Conservation (phyloP, 2,888 invertebrate genomes). For the Ernsta delagoae region DNA sequence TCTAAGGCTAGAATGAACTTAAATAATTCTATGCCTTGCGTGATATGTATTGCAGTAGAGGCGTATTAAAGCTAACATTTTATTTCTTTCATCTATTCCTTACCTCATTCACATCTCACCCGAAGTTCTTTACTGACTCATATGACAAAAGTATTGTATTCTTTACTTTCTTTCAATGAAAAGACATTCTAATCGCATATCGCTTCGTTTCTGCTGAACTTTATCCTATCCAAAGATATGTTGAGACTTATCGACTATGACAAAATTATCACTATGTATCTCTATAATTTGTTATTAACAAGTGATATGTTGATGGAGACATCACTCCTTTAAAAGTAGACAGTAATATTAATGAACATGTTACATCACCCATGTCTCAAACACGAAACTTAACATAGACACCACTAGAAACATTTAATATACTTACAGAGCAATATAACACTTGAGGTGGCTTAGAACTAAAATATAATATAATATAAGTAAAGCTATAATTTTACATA, state of each 20-base stretch:
- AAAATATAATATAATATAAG: slow-evolving; percentile 54
- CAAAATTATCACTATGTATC: slow-evolving; percentile 75
- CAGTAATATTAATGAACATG: slow-evolving; percentile 69
- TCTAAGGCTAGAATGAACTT: slow-evolving; percentile 79
- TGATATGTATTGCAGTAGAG: slow-evolving; percentile 83
- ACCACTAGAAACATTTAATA: slow-evolving; percentile 61
- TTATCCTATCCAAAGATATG: slow-evolving; percentile 70
- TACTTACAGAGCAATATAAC: slow-evolving; percentile 76
- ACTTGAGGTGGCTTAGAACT: slow-evolving; percentile 78
- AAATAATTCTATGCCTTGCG: slow-evolving; percentile 79
- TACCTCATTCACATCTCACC: not conserved
- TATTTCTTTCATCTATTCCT: slow-evolving; percentile 21
- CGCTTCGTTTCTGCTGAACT: slow-evolving; percentile 46
- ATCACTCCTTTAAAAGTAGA: slow-evolving; percentile 76
- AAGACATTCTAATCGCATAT: slow-evolving; percentile 11
- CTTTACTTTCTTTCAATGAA: slow-evolving; percentile 19
- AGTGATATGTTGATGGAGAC: slow-evolving; percentile 83
- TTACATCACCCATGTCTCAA: slow-evolving; percentile 55
- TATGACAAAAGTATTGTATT: not conserved
- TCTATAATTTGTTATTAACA: slow-evolving; percentile 82
- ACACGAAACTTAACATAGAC: slow-evolving; percentile 55
- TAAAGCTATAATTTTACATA: slow-evolving; percentile 57
- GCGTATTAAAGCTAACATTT: slow-evolving; percentile 75
- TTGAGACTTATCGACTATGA: slow-evolving; percentile 71
- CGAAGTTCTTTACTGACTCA: not conserved